Base-by-base conservation (phyloP, 2,797 vertebrate genomes). In the Caiman crocodilus region DNA sequence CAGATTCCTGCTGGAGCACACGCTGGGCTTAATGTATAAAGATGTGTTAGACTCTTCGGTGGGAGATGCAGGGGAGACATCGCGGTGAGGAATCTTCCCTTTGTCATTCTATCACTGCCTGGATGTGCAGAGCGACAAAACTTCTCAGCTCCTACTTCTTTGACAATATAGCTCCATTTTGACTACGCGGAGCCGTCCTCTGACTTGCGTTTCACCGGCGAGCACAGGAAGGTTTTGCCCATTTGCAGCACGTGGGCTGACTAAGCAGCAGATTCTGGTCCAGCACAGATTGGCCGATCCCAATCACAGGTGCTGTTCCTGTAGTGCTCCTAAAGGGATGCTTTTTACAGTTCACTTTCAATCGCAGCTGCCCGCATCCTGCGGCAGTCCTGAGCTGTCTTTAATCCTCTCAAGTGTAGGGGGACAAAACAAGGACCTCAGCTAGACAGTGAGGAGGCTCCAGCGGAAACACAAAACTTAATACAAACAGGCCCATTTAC, bases 401-500 rank as follows among this genome's bases (percentile, higher is more conserved):
- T 50, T 0, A 1, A n/a, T 18, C 30, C 25, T 42, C 15, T 82
- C 28, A 50, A 9, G 11, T 3, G 56, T 23, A 60, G 20, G 3
- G 1, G 14, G 1, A 25, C 61, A 83, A 84, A 85, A 42, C 17
- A 63, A 78, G 6, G 32, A 55, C n/a, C n/a, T 84, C 67, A 71
- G 1, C 26, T 7, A 60, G 76, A 21, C 73, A 79, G 26, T 11
- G 20, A 26, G 83, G 88, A 18, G 16, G 79, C 57, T 28, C 89
- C 84, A 73, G 79, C 4, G 10, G 79, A 63, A 92, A 75, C 17
- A 71, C 57, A 88, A 50, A 42, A 30, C 28, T 21, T 89, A 83
- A 82, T 32, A 73, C 67, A 74, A 93, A 82, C 67, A 59, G 35
- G 89, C 65, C 25, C 90, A 64, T 89, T 94, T 95, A 86, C 87